Conservation (phyloP, 2,797 vertebrate species). For the Schizopygopsis pylzovi region DNA sequence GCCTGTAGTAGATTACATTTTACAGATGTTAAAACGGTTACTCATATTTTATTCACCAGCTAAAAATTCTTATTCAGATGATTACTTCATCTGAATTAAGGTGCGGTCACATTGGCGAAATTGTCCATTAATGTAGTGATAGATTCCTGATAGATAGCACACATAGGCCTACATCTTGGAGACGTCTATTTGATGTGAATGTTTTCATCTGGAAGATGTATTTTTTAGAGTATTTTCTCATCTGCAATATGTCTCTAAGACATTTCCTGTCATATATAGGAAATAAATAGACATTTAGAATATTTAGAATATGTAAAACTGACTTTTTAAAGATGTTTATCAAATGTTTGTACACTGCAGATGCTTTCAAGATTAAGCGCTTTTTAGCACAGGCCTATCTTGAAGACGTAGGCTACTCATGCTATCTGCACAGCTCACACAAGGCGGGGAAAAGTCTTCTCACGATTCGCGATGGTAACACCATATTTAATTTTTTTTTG, state of each 20-base stretch:
- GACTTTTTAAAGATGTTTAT: neutral
- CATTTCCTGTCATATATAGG: no score
- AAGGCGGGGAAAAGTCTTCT: no score
- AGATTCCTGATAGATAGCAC: neutral
- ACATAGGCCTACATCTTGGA: no score
- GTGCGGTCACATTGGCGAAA: neutral
- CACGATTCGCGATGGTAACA: no score
- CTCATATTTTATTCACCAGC: neutral
- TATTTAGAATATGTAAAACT: neutral
- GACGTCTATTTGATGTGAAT: no score
- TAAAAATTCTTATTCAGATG: neutral
- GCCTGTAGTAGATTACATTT: neutral
- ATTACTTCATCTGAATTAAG: neutral
- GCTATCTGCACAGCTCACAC: no score
- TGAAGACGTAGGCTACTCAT: no score
- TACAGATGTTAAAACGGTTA: neutral
- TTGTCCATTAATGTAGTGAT: neutral
- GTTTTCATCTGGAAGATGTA: no score
- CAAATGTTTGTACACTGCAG: neutral
- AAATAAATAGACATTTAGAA: neutral
- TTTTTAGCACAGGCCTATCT: no score
- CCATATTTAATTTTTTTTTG: no score
- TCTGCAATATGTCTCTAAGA: neutral
- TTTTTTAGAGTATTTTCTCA: neutral
- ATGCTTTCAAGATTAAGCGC: no score